phyloP scores from a whole-genome alignment of 2,888 invertebrate genomes.

The Ormyrus labotus region DNA sequence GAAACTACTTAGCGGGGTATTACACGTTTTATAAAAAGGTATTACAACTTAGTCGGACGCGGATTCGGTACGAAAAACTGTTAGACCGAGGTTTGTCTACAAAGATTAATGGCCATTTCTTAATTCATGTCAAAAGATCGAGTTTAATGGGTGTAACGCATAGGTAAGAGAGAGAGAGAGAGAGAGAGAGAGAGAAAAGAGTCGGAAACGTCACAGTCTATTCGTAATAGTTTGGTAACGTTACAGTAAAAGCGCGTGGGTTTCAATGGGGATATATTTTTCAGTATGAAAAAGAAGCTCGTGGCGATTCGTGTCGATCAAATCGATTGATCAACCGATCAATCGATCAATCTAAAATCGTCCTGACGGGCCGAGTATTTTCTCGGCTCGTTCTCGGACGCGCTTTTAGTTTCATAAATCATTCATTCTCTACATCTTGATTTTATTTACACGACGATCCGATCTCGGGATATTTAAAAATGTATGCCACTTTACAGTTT shows the following conservation, averaged over 20 bases:
- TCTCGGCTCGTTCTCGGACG: constrained; percentile 36
- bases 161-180: not conserved
- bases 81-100: constrained; percentile 39
- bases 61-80: constrained; percentile 26
- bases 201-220: constrained; percentile 32
- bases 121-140: constrained; percentile 49
- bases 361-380: constrained; percentile 49
- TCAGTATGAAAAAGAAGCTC: constrained; percentile 43
- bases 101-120: constrained; percentile 53
- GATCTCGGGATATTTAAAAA: constrained; percentile 43
- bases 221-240: constrained; percentile 44
- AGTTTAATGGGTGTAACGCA: constrained; percentile 49
- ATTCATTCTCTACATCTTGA: constrained; percentile 55
- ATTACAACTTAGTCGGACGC: constrained; percentile 25
- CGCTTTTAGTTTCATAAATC: constrained; percentile 54
- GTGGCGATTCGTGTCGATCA: constrained; percentile 53
- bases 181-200: not conserved
- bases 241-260: constrained; percentile 22
- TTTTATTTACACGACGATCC: constrained; percentile 46
- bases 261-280: constrained; percentile 22
- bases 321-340: constrained; percentile 54
- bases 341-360: constrained; percentile 55
- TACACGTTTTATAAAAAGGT: constrained; percentile 26
- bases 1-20: constrained; percentile 24
- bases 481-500: constrained; percentile 50